Percentiles rank a stretch among this genome's conserved stretches.
Conservation (phyloP, 2,888 invertebrate genomes). For the Sminthurides aquaticus region DNA sequence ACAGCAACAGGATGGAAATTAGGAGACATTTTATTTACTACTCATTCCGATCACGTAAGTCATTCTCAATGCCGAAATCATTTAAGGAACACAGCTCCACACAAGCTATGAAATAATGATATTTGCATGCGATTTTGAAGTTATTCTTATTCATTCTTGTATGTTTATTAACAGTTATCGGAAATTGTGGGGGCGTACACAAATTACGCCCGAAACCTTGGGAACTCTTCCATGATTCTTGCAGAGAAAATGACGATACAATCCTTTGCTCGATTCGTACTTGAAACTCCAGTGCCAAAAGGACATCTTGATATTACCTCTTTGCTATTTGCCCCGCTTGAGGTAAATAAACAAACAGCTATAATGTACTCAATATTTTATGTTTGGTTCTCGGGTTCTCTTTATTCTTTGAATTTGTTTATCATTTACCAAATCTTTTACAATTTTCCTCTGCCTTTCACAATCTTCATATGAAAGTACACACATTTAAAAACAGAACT, state of each 20-base stretch:
- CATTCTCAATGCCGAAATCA: background rate
- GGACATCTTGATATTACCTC: slow-evolving; percentile 43
- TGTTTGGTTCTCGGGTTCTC: slow-evolving; percentile 1
- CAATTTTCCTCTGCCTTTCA: background rate
- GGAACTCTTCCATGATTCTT: slow-evolving; percentile 35
- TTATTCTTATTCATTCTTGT: background rate
- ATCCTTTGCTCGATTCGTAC: slow-evolving; percentile 40
- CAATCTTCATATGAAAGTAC: background rate
- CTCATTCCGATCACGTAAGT: slow-evolving; percentile 42
- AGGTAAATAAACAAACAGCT: slow-evolving; percentile 27
- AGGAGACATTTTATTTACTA: slow-evolving; percentile 35
- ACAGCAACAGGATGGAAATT: slow-evolving; percentile 35
- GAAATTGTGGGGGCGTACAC: slow-evolving; percentile 37
- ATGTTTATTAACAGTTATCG: slow-evolving; percentile 27
- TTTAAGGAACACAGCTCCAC: background rate
- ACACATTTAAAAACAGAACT: too few species aligned
- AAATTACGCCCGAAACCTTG: slow-evolving; percentile 34
- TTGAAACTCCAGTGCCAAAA: slow-evolving; percentile 42
- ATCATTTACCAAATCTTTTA: background rate
- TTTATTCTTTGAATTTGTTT: background rate
- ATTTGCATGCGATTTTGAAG: background rate
- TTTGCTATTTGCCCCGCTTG: slow-evolving; percentile 41
- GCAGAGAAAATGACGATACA: slow-evolving; percentile 41
- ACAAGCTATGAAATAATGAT: background rate
- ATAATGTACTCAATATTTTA: too few species aligned